Evolutionary conservation across 2,113 vertebrate genomes (phyloP), one percentile per base, ranked within the genome.

Genomic region (Fregata magnificens): DNA sequence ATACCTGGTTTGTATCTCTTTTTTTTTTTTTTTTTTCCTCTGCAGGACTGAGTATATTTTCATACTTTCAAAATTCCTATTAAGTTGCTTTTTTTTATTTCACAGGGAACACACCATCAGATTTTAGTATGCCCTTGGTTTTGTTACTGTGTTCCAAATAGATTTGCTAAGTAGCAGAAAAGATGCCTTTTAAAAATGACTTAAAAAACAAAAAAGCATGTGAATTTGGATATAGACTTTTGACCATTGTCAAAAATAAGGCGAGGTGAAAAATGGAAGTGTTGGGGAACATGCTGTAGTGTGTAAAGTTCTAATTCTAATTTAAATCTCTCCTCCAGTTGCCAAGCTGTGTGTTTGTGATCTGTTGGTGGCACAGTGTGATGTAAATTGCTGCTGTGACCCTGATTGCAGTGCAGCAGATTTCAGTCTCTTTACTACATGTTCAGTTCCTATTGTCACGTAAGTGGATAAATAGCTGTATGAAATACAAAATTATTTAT

Each of bases 321-420:
- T 67, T 47, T 47, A 42, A 0, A 4, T 91, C 29, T 89, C 82
- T 44, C 62, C 32, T 82, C 34, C 82, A 99, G 99, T 99, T 71
- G 90, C 97, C 85, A 86, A 82, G 63, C 90, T 99, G 52, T 99
- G 99, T 47, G 97, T 97, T 16, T 99, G 99, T 95, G 98, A 99
- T 92, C 93, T 98, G 80, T 83, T 98, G 93, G 97, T 97, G 86
- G 97, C 94, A 34, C 95, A 97, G 83, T 99, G 99, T 65, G 99
- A 99, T 11, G 15, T 93, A 22, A 99, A 98, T 95, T 99, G 99
- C 97, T 99, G 99, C 77, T 99, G 99, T 88, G 99, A 99, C 92
- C 97, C 98, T 2, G 98, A 98, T 26, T 99, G 99, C 95, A 97
- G 61, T 11, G 34, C 97, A 4, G 36, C 36, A 2, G 98, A 99